Conservation (phyloP, 2,113 vertebrate species). For the Eira barbara region DNA sequence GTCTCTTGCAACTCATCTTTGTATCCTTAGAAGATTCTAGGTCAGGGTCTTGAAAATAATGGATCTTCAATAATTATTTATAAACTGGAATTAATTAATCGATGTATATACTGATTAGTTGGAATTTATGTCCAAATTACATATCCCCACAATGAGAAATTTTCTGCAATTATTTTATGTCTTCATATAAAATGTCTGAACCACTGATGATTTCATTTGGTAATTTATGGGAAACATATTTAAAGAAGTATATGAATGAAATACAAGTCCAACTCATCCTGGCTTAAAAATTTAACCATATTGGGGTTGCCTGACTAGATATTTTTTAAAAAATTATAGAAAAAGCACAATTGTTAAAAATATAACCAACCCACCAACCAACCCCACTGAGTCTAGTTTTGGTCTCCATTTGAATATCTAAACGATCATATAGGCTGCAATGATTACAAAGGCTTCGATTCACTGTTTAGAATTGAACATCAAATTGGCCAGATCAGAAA, state of each 20-base stretch:
- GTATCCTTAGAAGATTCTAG: not conserved
- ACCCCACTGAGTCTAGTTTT: constrained; percentile 2
- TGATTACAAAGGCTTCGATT: not conserved
- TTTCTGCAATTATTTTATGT: not conserved
- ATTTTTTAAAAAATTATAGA: constrained; percentile 20
- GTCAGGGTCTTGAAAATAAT: not conserved
- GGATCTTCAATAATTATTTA: not conserved
- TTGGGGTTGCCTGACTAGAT: not conserved
- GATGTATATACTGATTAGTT: not conserved
- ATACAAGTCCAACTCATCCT: not conserved
- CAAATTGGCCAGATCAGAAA: constrained; percentile 35
- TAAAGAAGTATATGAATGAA: constrained; percentile 13
- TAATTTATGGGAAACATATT: constrained; percentile 27
- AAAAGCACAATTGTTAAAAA: constrained; percentile 53
- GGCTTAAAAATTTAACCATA: constrained; percentile 40
- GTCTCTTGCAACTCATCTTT: not conserved
- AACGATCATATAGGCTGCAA: not conserved
- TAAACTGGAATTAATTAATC: not conserved
- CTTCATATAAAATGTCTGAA: constrained; percentile 22
- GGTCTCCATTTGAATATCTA: not conserved
- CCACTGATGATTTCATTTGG: not conserved
- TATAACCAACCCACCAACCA: constrained; percentile 7
- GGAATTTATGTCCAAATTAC: constrained; percentile 34
- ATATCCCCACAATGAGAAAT: not conserved
- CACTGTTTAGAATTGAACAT: constrained; percentile 20